Conservation (phyloP, 2,888 invertebrate species). For the Pristionchus entomophagus region DNA sequence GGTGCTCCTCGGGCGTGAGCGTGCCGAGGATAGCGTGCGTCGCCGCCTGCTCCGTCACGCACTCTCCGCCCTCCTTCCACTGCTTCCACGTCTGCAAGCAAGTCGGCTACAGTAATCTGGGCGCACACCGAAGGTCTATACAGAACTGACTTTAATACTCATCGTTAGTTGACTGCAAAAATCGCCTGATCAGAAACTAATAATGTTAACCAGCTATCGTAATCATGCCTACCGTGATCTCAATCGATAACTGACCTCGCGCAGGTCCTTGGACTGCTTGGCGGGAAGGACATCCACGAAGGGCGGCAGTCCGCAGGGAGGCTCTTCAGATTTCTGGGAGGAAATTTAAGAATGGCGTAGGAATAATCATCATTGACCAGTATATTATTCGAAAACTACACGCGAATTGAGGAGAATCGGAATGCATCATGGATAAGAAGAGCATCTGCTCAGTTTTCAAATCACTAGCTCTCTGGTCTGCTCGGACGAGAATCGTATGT, state of each 20-base stretch:
- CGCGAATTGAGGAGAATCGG: too few species aligned
- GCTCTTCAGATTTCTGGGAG: neutral
- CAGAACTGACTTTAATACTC: neutral
- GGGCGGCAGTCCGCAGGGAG: constrained; percentile 44
- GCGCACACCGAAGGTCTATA: neutral
- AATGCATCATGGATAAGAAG: too few species aligned
- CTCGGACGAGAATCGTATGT: too few species aligned
- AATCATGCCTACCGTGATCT: too few species aligned
- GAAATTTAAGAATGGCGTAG: too few species aligned
- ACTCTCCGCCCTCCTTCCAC: constrained; percentile 36
- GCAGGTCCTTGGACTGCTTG: constrained; percentile 43
- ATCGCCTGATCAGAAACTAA: too few species aligned
- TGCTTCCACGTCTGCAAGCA: constrained; percentile 39
- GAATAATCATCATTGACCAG: too few species aligned
- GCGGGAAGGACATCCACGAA: constrained; percentile 41
- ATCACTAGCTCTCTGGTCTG: too few species aligned
- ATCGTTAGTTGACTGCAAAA: too few species aligned
- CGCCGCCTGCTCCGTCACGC: constrained; percentile 11
- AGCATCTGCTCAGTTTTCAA: too few species aligned
- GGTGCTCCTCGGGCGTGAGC: constrained; percentile 14
- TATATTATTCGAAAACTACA: too few species aligned
- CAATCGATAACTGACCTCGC: constrained; percentile 10
- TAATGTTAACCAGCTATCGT: too few species aligned
- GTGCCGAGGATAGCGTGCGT: constrained; percentile 25
- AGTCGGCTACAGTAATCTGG: constrained; percentile 8